Evolutionary conservation across 1,140 invertebrate genomes (phyloP), one percentile per base, ranked within the genome.

Genomic region (Monomorium pharaonis): DNA sequence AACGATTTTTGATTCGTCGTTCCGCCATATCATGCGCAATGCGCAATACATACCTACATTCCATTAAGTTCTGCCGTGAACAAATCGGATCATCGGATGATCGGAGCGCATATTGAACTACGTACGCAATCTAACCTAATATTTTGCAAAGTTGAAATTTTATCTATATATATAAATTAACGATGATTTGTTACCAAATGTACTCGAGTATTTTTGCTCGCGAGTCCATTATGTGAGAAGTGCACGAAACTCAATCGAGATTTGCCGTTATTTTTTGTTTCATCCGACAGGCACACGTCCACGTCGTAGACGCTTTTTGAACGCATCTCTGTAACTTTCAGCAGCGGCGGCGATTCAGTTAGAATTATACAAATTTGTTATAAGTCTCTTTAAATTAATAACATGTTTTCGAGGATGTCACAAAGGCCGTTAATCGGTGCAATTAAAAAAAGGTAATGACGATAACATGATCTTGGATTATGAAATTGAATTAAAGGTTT

Each of bases 391-490:
- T 14, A 9, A 49, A 3, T 58, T 58, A 24, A 47, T 37, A 58
- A 72, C 0, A 80, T 83, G 67, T 80, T 92, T 24, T 80, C 84
- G 33, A 91, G 86, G 70, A 58, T 84, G 37, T 83, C 86, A 18
- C 90, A 84, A 67, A 88, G 69, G 16, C 89, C 88, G 16, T 75
- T 92, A 18, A 77, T 60, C n/a, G 56, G 90, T 56, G 86, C 84
- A 7, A 54, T 92, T 47, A 92, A 88, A 74, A 92, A 92, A 60
- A 93, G 93, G 93, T 93, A 89, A 62, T 33, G 80, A n/a, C 54
- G 30, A 42, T 51, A 51, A 9, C 27, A 3, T 9, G 24, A 49
- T 3, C 24, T 83, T 4, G 3, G 30, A 62, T 67, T 16, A 62
- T 70, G n/a, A 69, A 44, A 21, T 30, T 24, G n/a, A 69, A 12